Conservation (phyloP, 2,888 invertebrate genomes). For the Octonoba sinensis region DNA sequence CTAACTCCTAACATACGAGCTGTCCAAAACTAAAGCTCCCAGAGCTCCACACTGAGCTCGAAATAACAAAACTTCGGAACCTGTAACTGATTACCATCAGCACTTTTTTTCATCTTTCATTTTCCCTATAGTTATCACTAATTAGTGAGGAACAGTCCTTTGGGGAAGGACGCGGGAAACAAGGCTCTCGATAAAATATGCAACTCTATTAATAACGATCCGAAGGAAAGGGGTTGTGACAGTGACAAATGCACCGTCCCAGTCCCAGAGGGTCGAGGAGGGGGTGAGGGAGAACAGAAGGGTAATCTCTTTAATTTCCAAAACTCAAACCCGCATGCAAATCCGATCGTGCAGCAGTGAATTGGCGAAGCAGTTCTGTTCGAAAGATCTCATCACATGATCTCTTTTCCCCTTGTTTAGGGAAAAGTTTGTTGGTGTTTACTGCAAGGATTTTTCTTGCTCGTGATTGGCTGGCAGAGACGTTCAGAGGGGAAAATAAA, state of each 20-base stretch:
- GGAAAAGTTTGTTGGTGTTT: too few species aligned
- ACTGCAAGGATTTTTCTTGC: too few species aligned
- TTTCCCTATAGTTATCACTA: slow-evolving; percentile 49
- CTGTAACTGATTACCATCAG: too few species aligned
- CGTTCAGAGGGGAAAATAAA: too few species aligned
- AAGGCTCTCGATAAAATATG: slow-evolving; percentile 52
- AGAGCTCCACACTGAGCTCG: too few species aligned
- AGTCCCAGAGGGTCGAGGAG: slow-evolving; percentile 32
- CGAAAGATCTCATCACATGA: too few species aligned
- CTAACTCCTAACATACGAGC: too few species aligned
- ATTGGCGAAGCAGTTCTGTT: neutral
- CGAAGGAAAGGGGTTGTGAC: slow-evolving; percentile 33
- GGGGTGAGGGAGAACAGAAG: slow-evolving; percentile 7
- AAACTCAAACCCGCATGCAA: slow-evolving; percentile 54
- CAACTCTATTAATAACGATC: slow-evolving; percentile 61
- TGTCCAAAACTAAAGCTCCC: too few species aligned
- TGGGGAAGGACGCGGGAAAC: slow-evolving; percentile 9
- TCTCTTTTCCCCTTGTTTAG: too few species aligned
- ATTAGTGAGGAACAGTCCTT: slow-evolving; percentile 35
- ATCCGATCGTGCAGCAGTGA: slow-evolving; percentile 29
- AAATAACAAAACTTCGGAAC: too few species aligned
- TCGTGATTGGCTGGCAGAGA: too few species aligned
- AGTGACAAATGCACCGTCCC: slow-evolving; percentile 57
- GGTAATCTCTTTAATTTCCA: slow-evolving; percentile 56
- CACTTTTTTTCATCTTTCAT: slow-evolving; percentile 18